Conservation (phyloP, 2,797 vertebrate species). For the Micropoecilia bifurca region DNA sequence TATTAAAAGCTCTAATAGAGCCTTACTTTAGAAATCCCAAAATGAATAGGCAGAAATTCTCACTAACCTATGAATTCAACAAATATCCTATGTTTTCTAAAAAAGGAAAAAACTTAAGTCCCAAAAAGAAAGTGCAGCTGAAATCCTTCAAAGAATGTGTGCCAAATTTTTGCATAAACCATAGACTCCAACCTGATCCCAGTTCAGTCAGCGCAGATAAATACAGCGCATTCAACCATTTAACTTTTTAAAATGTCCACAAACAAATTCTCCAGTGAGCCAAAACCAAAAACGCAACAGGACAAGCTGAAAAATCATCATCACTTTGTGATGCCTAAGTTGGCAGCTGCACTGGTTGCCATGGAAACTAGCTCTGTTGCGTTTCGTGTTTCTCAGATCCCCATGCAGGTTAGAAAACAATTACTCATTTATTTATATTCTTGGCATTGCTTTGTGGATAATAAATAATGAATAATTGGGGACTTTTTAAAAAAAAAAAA, state of each 20-base stretch:
- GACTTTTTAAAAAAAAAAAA: neutral
- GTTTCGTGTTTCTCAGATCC: neutral
- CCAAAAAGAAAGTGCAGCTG: neutral
- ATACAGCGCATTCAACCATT: neutral
- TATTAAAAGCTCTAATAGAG: neutral
- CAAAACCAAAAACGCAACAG: neutral
- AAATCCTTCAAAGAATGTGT: neutral
- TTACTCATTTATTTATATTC: neutral
- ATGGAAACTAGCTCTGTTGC: neutral
- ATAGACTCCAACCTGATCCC: neutral
- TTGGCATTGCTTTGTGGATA: neutral
- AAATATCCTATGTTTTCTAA: neutral
- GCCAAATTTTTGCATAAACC: neutral
- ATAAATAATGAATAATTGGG: constrained; percentile 3
- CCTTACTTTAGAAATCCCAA: neutral
- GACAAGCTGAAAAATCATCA: neutral
- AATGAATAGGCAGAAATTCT: neutral
- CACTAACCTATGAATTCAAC: neutral
- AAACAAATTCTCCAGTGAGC: neutral
- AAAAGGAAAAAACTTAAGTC: neutral
- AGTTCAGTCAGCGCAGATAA: neutral
- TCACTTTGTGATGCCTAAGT: neutral
- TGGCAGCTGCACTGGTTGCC: neutral
- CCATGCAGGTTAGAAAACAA: neutral
- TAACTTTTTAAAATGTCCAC: neutral